Conservation (phyloP, 2,113 vertebrate genomes). For the Callochromis pleurospilus region DNA sequence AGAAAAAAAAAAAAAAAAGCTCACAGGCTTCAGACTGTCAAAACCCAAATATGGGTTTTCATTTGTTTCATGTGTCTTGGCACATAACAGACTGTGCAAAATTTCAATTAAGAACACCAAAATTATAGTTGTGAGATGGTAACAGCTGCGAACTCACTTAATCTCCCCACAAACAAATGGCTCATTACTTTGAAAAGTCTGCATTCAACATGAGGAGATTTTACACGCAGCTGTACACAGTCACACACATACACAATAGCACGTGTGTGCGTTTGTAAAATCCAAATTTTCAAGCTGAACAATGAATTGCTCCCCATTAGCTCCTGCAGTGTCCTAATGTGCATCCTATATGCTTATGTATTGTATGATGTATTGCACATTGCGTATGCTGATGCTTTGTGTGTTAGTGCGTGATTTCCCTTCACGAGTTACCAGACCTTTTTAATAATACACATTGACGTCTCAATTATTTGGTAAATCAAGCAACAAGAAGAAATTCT, state of each 20-base stretch:
- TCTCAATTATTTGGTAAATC: not conserved
- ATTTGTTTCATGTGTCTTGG: not conserved
- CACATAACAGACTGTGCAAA: not conserved
- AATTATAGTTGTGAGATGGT: not conserved
- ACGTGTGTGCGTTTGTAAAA: not conserved
- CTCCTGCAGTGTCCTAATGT: not conserved
- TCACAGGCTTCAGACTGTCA: not conserved
- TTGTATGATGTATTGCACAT: not conserved
- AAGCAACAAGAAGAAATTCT: not conserved
- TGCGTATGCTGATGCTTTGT: not conserved
- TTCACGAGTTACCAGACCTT: not conserved
- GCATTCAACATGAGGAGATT: not conserved
- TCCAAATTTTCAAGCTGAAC: not conserved
- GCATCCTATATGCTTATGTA: not conserved
- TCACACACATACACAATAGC: not conserved
- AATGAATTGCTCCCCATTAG: not conserved
- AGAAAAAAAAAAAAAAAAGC: not conserved
- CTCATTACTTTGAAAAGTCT: not conserved
- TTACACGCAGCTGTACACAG: not conserved
- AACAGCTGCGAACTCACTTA: conserved; percentile 1
- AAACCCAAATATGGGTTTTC: not conserved
- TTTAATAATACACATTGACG: not conserved
- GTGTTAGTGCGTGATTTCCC: not conserved
- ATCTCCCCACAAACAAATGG: not conserved
- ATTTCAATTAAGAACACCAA: not conserved